Evolutionary conservation across 2,888 invertebrate species (phyloP).

Genomic region (Balanococcus diminutus): DNA sequence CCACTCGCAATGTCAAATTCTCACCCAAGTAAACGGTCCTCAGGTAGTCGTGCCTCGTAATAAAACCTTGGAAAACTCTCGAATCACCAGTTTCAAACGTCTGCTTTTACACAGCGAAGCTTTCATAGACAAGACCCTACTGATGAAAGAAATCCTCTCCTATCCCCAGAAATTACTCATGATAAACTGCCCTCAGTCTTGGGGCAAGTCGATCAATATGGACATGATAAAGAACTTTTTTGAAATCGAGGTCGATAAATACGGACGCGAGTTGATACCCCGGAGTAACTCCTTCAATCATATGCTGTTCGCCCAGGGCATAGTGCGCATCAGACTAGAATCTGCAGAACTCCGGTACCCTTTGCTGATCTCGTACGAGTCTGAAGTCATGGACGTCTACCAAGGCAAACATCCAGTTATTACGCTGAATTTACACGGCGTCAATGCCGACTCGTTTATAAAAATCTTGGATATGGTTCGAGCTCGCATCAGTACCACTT

Average conservation of each 20-base stretch:
- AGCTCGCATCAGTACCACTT: background rate
- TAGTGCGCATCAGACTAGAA: background rate
- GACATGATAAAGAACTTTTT: constrained; percentile 45
- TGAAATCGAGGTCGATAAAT: constrained; percentile 41
- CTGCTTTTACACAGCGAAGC: background rate
- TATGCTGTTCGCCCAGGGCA: background rate
- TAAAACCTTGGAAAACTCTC: background rate
- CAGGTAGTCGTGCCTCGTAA: background rate
- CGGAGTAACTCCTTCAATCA: background rate
- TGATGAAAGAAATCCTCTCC: background rate
- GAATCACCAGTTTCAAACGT: background rate
- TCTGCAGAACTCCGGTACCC: background rate
- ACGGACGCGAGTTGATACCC: background rate
- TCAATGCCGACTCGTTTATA: background rate
- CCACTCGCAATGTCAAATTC: background rate
- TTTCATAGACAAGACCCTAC: background rate
- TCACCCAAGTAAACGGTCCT: background rate
- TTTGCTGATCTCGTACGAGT: background rate
- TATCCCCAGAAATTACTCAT: background rate
- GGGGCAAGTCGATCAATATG: constrained; percentile 34
- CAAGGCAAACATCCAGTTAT: background rate
- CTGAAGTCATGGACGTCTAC: background rate
- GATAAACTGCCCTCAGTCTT: background rate
- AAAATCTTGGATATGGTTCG: background rate
- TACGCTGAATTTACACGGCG: background rate